A percentile compares a stretch with the other conserved stretches of the same genome.
These are phyloP conservation scores for Heteractis magnifica DNA, from an alignment of 92 coral and sea anemone species.

Conservation along the genomic window DNA sequence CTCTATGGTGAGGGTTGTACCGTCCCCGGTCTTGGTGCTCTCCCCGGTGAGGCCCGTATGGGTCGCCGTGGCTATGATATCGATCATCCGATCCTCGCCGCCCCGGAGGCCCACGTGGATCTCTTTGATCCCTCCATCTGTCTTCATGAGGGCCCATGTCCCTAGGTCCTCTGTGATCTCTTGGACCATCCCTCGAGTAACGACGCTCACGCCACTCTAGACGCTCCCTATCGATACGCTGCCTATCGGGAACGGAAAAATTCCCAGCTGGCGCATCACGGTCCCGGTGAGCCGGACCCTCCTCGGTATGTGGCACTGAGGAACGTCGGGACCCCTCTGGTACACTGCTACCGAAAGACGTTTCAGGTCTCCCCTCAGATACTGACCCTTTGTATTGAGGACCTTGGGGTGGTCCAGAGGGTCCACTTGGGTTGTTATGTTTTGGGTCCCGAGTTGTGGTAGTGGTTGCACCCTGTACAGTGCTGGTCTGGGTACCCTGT, in stretches of 20 bases:
- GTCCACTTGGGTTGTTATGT: background rate
- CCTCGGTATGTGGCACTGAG: conserved; percentile 1
- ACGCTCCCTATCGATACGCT: conserved; percentile 42
- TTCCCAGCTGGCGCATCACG: background rate
- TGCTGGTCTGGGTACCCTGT: background rate
- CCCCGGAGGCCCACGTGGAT: conserved; percentile 21
- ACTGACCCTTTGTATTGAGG: background rate
- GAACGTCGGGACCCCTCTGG: background rate
- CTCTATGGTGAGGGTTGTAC: conserved; percentile 47
- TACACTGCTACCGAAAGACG: background rate
- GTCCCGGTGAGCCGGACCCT: background rate
- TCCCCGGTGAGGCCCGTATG: conserved; percentile 44
- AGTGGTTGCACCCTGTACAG: background rate
- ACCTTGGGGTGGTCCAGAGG: background rate
- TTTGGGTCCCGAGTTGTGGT: background rate
- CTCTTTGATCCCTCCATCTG: conserved; percentile 42
- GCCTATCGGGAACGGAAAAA: conserved; percentile 12
- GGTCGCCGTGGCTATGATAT: conserved; percentile 32
- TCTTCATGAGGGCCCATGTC: conserved; percentile 19
- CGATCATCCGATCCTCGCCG: conserved; percentile 33
- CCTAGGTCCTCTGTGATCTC: conserved; percentile 9
- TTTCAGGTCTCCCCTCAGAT: background rate
- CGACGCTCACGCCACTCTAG: conserved; percentile 44
- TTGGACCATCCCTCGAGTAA: conserved; percentile 25
- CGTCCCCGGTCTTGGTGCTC: conserved; percentile 43